Evolutionary conservation across 37 sponge, comb jelly and placozoan species (phyloP).

Genomic region (Agelas oroides): DNA sequence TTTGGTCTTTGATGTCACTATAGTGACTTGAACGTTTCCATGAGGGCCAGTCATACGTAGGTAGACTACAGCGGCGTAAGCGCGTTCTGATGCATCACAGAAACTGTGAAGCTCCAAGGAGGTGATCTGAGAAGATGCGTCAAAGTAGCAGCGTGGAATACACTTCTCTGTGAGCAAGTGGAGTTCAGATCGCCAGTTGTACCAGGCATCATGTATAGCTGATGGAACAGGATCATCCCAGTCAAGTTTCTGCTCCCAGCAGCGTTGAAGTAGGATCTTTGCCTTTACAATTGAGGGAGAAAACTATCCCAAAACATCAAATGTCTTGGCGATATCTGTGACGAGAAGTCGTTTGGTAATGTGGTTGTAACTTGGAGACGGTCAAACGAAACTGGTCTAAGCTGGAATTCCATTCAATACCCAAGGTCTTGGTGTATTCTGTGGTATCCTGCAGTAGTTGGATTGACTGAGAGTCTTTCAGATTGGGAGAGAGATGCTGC

Average conservation of each 20-base stretch:
- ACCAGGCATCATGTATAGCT: not conserved
- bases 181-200: conserved; percentile 12
- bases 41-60: conserved; percentile 18
- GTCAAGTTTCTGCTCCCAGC: conserved; percentile 21
- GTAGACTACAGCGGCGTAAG: conserved; percentile 36
- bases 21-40: not conserved
- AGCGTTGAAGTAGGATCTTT: conserved; percentile 33
- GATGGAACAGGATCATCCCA: conserved; percentile 29
- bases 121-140: not conserved
- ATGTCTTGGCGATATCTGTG: conserved; percentile 42
- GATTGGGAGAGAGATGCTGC: too few species aligned
- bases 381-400: too few species aligned
- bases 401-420: too few species aligned
- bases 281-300: conserved; percentile 15
- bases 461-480: too few species aligned
- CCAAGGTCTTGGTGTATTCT: too few species aligned
- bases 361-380: too few species aligned
- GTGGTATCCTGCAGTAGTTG: too few species aligned
- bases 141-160: conserved; percentile 22
- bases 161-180: not conserved
- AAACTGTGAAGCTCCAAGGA: conserved; percentile 28
- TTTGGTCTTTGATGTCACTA: conserved; percentile 20
- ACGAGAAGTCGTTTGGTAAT: conserved; percentile 26
- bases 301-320: conserved; percentile 41
- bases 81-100: conserved; percentile 26